Evolutionary conservation across 1,140 invertebrate genomes (phyloP).

Genomic region (Brachionus rubens): DNA sequence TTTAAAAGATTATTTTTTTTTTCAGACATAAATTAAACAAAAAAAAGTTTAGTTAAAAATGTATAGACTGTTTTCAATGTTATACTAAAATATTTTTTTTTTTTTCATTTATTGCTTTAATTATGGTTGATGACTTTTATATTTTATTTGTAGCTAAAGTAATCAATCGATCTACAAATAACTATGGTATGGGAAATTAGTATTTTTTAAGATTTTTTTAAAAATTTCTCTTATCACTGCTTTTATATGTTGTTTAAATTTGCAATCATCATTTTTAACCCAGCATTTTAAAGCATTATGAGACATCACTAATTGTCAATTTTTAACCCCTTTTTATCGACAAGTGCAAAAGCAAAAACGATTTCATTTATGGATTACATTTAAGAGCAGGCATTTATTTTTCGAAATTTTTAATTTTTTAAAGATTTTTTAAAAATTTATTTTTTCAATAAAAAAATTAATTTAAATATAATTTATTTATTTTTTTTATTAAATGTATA

Average conservation of each 20-base stretch:
- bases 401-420: not conserved
- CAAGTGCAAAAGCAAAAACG: slow-evolving; percentile 1
- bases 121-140: not conserved
- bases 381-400: not conserved
- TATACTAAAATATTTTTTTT: not conserved
- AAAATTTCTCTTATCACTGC: no score
- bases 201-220: not conserved
- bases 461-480: not conserved
- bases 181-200: not conserved
- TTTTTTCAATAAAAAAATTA: not conserved
- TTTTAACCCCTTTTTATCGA: no score
- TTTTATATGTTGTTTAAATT: not conserved
- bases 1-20: not conserved
- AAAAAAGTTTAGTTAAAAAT: not conserved
- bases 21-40: no score
- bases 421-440: not conserved
- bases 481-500: not conserved
- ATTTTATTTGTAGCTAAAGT: slow-evolving; percentile 2
- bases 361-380: not conserved
- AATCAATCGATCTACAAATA: slow-evolving; percentile 33
- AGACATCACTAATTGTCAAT: no score
- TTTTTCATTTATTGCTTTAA: not conserved
- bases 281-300: no score
- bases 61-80: slow-evolving; percentile 1
- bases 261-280: not conserved